A percentile compares a stretch with the other conserved stretches of the same genome.
phyloP scores from a whole-genome alignment of 2,113 vertebrate genomes.

The Casuarius casuarius region DNA sequence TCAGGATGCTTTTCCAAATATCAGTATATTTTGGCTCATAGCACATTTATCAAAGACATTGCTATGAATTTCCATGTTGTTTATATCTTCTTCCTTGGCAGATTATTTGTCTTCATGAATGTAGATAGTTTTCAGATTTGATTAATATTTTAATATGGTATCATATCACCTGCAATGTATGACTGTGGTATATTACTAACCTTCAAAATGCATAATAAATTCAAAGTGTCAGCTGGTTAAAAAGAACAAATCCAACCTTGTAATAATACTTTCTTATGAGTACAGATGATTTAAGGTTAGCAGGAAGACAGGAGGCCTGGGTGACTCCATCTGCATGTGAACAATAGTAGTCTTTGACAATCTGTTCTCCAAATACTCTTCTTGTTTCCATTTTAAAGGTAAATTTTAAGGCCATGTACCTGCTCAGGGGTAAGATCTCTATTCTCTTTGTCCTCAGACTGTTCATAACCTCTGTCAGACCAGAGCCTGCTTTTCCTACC shows the following conservation, averaged over 20 bases:
- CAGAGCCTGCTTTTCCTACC: background rate
- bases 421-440: background rate
- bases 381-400: background rate
- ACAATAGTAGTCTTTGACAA: background rate
- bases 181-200: background rate
- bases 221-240: background rate
- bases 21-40: background rate
- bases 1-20: background rate
- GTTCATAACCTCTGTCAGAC: background rate
- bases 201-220: slow-evolving; percentile 22
- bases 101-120: slow-evolving; percentile 14
- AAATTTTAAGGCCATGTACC: background rate
- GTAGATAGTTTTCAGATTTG: slow-evolving; percentile 19
- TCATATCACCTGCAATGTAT: background rate
- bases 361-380: background rate
- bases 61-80: slow-evolving; percentile 19
- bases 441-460: background rate
- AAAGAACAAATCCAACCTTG: background rate
- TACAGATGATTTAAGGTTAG: background rate
- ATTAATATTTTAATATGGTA: slow-evolving; percentile 39
- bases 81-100: slow-evolving; percentile 36
- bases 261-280: background rate
- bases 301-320: background rate
- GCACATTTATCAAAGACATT: slow-evolving; percentile 34
- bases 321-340: background rate